Percentiles rank a stretch among this genome's conserved stretches.
Conservation (phyloP, 2,113 vertebrate genomes). For the Tichodroma muraria region DNA sequence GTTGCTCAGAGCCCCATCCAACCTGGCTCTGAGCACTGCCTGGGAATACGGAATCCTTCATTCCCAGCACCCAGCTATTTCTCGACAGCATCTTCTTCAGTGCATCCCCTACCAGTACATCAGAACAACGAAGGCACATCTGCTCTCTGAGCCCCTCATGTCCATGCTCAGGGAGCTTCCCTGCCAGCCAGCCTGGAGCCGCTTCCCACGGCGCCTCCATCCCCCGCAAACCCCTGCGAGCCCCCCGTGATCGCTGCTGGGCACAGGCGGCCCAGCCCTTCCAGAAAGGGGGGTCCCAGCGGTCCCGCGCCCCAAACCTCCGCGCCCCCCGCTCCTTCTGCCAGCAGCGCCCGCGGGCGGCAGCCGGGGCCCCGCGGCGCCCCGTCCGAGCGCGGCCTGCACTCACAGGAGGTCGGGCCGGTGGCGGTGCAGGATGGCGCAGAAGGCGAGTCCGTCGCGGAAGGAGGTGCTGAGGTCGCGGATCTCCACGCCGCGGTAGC, state of each 20-base stretch:
- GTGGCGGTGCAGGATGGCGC: conserved; percentile 92
- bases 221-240: not conserved
- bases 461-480: conserved; percentile 91
- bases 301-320: too few relatives aligned
- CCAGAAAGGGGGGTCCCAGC: not conserved
- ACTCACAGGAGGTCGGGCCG: conserved; percentile 93
- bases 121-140: not conserved
- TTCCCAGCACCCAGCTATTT: not conserved
- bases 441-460: conserved; percentile 92
- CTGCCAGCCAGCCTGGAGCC: not conserved
- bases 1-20: not conserved
- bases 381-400: conserved; percentile 8
- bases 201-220: not conserved
- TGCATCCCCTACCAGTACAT: not conserved
- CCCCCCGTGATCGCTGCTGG: not conserved
- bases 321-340: not conserved
- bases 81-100: not conserved
- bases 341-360: not conserved
- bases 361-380: not conserved
- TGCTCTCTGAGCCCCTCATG: not conserved
- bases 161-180: not conserved
- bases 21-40: not conserved
- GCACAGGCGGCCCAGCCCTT: not conserved
- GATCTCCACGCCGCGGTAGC: conserved; percentile 84
- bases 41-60: not conserved